phyloP scores from a whole-genome alignment of 2,113 vertebrate genomes.

The Antechinus flavipes region DNA sequence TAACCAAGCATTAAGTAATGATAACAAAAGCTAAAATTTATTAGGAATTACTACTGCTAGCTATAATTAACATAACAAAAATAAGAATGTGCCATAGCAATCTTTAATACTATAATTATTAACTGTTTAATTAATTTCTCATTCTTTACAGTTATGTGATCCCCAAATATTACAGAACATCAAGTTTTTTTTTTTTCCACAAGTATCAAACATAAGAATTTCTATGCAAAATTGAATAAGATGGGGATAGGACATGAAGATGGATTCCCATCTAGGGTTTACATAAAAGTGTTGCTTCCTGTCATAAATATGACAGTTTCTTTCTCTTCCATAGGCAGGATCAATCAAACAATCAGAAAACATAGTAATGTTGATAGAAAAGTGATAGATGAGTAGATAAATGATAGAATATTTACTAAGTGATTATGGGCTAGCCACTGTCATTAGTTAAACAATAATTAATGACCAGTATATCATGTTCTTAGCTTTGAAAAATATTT shows the following conservation, averaged over 20 bases:
- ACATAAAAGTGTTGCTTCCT: neutral
- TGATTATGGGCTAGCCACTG: neutral
- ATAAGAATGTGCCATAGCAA: neutral
- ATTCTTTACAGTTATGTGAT: neutral
- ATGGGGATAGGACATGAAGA: neutral
- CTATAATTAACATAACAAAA: neutral
- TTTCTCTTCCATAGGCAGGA: neutral
- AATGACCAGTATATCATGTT: neutral
- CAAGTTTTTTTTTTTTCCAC: neutral
- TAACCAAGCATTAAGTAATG: neutral
- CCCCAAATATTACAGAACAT: neutral
- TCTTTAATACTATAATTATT: neutral
- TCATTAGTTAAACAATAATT: neutral
- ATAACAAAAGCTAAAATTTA: neutral
- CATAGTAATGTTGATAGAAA: neutral
- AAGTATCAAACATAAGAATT: neutral
- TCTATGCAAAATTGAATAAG: neutral
- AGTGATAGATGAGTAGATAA: neutral
- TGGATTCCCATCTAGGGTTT: neutral
- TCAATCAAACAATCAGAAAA: neutral
- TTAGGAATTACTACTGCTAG: neutral
- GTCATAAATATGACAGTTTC: neutral
- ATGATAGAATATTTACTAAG: neutral
- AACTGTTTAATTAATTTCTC: neutral
- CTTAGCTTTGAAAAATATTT: neutral